Evolutionary conservation across 1,140 invertebrate genomes (phyloP).

Genomic region (Trachelipus rathkii): DNA sequence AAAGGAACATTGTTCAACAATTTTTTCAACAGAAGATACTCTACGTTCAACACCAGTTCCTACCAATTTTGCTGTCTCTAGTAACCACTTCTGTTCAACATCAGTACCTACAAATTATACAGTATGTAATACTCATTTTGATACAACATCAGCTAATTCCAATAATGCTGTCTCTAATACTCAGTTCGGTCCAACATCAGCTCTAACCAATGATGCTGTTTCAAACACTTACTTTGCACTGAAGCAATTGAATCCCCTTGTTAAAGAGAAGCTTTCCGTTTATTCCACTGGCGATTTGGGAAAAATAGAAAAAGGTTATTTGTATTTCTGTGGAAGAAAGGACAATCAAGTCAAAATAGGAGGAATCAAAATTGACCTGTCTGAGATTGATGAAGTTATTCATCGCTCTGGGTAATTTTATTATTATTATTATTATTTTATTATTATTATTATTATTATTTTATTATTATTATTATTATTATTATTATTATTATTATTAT

Average conservation of each 20-base stretch:
- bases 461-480: too few relatives aligned
- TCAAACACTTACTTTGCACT: neutral
- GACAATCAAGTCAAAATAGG: neutral
- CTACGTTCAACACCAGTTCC: too few relatives aligned
- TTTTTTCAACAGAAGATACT: too few relatives aligned
- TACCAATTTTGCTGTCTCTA: neutral
- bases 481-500: too few relatives aligned
- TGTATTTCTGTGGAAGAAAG: neutral
- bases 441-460: too few relatives aligned
- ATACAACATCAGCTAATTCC: too few relatives aligned
- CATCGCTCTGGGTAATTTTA: neutral
- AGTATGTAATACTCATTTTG: too few relatives aligned
- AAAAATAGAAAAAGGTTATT: neutral
- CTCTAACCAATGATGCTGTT: neutral
- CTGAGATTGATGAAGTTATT: neutral
- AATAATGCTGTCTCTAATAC: neutral
- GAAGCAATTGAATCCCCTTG: neutral
- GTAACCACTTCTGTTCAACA: neutral
- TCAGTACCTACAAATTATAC: too few relatives aligned
- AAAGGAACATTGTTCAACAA: too few relatives aligned
- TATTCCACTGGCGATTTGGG: neutral
- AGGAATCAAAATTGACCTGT: neutral
- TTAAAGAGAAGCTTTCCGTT: neutral
- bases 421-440: too few relatives aligned
- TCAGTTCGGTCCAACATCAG: neutral